These are phyloP conservation scores for Sinodicranocentrus sp. DNA, from an alignment of 2,888 invertebrate genomes.

Conservation along the genomic window DNA sequence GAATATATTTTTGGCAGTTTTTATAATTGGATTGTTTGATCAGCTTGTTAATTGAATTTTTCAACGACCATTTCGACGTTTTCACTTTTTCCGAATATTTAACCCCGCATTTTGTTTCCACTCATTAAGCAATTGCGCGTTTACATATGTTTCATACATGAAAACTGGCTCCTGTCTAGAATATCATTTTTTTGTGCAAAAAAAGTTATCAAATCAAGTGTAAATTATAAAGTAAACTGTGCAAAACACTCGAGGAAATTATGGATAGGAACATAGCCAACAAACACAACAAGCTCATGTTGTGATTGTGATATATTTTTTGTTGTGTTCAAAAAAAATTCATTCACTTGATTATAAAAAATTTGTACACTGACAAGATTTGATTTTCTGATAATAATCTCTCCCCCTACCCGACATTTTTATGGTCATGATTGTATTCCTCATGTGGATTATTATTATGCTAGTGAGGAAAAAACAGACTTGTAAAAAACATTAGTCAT, in stretches of 20 bases:
- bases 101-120: no score
- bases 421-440: slow-evolving; percentile 32
- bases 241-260: slow-evolving; percentile 20
- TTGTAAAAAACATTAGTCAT: neutral
- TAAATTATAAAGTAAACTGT: neutral
- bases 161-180: no score
- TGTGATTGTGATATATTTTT: neutral
- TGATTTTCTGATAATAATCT: no score
- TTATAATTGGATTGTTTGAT: slow-evolving; percentile 8
- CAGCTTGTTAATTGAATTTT: slow-evolving; percentile 2
- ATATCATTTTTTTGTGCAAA: no score
- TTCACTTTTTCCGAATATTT: slow-evolving; percentile 3
- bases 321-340: neutral
- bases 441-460: no score
- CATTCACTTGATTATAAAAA: neutral
- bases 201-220: neutral
- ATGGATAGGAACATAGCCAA: slow-evolving; percentile 25
- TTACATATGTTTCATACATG: no score
- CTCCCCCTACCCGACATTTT: no score
- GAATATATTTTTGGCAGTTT: neutral
- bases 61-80: slow-evolving; percentile 3
- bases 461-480: no score
- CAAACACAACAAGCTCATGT: neutral
- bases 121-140: no score
- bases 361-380: no score